Percentiles rank a stretch among this genome's conserved stretches.
phyloP scores from a whole-genome alignment of 1,140 invertebrate genomes.

The Drosophila tropicalis region DNA sequence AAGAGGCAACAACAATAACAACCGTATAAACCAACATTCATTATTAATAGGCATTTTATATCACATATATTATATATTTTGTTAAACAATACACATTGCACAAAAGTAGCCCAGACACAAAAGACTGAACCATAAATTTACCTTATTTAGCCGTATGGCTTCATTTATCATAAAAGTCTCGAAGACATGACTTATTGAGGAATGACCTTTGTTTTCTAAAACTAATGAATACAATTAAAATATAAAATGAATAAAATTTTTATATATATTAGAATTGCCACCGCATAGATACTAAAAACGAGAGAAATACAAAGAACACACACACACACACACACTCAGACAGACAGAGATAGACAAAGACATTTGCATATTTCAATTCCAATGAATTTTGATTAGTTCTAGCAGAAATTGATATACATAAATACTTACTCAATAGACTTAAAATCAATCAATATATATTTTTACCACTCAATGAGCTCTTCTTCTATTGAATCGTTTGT shows the following conservation, averaged over 20 bases:
- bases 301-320: background rate
- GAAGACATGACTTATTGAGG: slow-evolving; percentile 25
- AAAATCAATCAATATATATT: too few relatives aligned
- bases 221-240: background rate
- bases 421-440: too few relatives aligned
- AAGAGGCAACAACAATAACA: slow-evolving; percentile 1
- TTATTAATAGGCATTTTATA: slow-evolving; percentile 34
- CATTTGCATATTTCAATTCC: too few relatives aligned
- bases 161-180: slow-evolving; percentile 54
- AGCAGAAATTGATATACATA: too few relatives aligned
- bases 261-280: background rate
- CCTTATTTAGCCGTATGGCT: slow-evolving; percentile 32
- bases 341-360: too few relatives aligned
- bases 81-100: slow-evolving; percentile 37
- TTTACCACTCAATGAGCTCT: too few relatives aligned
- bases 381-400: too few relatives aligned
- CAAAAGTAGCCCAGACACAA: slow-evolving; percentile 35
- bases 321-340: background rate
- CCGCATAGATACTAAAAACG: background rate
- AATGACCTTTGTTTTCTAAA: slow-evolving; percentile 40
- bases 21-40: slow-evolving; percentile 37
- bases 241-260: background rate
- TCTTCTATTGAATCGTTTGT: too few relatives aligned
- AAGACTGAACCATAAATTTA: slow-evolving; percentile 52
- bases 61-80: slow-evolving; percentile 7